These are phyloP conservation scores for Acrossocheilus fasciatus DNA, from an alignment of 2,797 vertebrate species.

Conservation along the genomic window DNA sequence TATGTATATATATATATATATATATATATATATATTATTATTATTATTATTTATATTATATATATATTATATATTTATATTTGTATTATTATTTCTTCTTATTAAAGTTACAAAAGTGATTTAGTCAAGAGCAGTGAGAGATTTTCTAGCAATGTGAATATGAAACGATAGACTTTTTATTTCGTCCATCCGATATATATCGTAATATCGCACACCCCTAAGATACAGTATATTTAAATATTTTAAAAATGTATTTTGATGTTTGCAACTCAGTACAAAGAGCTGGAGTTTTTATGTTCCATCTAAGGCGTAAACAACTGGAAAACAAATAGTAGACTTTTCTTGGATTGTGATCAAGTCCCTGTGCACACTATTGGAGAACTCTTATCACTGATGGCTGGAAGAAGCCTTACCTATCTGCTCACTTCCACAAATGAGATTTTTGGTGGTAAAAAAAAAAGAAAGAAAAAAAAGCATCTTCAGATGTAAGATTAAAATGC, in stretches of 20 bases:
- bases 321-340: constrained; percentile 49
- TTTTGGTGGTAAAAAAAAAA: neutral
- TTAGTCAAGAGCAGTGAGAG: too few relatives aligned
- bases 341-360: constrained; percentile 20
- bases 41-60: too few relatives aligned
- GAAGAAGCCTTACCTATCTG: constrained; percentile 39
- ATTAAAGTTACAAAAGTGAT: too few relatives aligned
- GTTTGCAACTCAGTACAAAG: neutral
- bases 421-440: constrained; percentile 44
- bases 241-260: neutral
- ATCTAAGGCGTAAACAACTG: constrained; percentile 40
- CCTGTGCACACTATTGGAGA: constrained; percentile 30
- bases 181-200: too few relatives aligned
- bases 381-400: constrained; percentile 49
- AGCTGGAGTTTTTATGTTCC: neutral
- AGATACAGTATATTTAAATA: neutral
- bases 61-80: too few relatives aligned
- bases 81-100: too few relatives aligned
- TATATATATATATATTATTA: too few relatives aligned
- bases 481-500: constrained; percentile 51
- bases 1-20: too few relatives aligned
- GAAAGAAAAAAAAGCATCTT: constrained; percentile 26
- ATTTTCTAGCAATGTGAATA: too few relatives aligned
- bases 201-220: too few relatives aligned
- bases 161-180: too few relatives aligned